Base-by-base conservation (phyloP, 2,797 vertebrate species). In the Psittacula echo region DNA sequence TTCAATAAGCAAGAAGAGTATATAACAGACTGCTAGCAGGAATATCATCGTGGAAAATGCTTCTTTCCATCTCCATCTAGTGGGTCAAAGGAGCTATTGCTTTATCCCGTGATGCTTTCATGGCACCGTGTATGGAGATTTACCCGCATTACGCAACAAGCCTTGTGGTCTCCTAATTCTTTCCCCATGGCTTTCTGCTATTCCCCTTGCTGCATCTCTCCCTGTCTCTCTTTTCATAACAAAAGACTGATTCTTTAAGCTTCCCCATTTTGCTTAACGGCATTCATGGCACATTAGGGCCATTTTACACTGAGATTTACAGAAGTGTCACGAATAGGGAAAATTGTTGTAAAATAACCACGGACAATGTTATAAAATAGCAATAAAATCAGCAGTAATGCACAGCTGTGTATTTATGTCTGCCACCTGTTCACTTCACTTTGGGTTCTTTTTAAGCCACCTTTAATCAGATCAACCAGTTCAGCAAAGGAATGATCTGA, bases 1-100 rank as follows among this genome's bases (percentile, higher is more conserved):
- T 71, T 87, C 91, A 91, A 54, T 92, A 91, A 81, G 66, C 72
- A 79, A 88, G 83, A 56, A 60, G 86, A 90, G 89, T 3, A 53
- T 26, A 11, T 17, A 89, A 85, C 53, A 89, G 92, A 56, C 73
- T 91, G 80, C 70, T 47, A 71, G 41, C 74, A 70, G 53, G n/a
- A 89, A 86, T 56, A 84, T 18, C 74, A 23, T 9, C 8, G 12
- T 6, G 80, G 75, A 93, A 97, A 96, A 95, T 10, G 89, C 79
- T 97, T 97, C 94, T 97, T 94, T 51, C 94, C 93, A 91, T 88
- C 92, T 96, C 98, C 98, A 97, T 96, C 98, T 98, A 95, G 97
- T 96, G 98, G 98, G 79, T 64, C 44, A 45, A 73, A 60, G 0
- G 6, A 80, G 79, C 39, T 92, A 96, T 6, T 94, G 88, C 95